Evolutionary conservation across 2,113 vertebrate species (phyloP), one percentile per base, ranked within the genome.

Genomic region (Pseudonaja textilis): DNA sequence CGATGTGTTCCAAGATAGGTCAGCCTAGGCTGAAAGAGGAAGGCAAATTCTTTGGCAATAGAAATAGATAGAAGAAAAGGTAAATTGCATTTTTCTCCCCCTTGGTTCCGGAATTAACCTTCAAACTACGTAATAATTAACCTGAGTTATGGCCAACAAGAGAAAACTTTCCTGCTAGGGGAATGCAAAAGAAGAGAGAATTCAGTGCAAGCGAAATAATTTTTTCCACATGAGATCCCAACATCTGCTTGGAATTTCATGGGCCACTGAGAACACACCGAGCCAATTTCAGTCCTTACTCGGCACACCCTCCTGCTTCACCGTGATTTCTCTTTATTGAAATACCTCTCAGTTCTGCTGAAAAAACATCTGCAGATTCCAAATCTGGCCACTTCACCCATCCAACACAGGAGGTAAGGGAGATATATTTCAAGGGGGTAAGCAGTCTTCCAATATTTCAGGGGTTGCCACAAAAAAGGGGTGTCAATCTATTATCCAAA

Each of bases 171-270:
- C 39, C 26, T 74, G 20, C 18, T 22, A 14, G 42, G 39, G 42
- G 20, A 86, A 64, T 50, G 42, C 26, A 69, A 57, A 88, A 39
- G 29, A 7, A 52, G 57, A 64, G 11, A 25, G 29, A 69, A 16
- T 14, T 5, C 20, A 23, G 42, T 52, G 10, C 20, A 91, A 85
- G 26, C 6, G 0, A 12, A 64, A 4, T 85, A 57, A 92, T 22
- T 59, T 23, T 50, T 57, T 92, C 69, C 69, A 59, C 4, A 16
- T 85, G 88, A 45, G 25, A 25, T 64, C 56, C 26, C 54, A 93
- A 29, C 54, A 93, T 89, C 88, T 93, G 88, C 92, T 92, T 26
- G 54, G 64, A 61, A 61, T 90, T 93, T 93, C 69, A 61, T 12
- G 42, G 69, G 55, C 54, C 69, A 59, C 23, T 89, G 92, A 59